These are phyloP conservation scores for Spatulosminthurus flaviceps DNA, from an alignment of 2,888 invertebrate species.

Conservation along the genomic window DNA sequence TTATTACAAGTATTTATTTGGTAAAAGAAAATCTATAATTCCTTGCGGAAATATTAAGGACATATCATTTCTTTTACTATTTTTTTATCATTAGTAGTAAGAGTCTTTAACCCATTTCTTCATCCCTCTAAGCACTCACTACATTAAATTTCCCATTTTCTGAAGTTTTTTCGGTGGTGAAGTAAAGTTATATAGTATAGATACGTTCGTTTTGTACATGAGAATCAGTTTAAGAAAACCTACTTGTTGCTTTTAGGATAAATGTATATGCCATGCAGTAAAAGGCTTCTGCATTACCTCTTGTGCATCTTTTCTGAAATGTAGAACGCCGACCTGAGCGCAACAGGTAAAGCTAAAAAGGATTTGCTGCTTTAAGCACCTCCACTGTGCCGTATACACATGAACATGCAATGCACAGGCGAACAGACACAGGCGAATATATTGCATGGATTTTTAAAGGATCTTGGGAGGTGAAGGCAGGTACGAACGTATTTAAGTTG, in stretches of 20 bases:
- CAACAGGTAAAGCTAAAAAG: conserved; percentile 1
- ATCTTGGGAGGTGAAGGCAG: conserved; percentile 23
- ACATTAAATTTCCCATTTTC: neutral
- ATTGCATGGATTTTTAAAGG: conserved; percentile 27
- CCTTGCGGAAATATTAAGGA: neutral
- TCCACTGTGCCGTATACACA: conserved; percentile 1
- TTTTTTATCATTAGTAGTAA: neutral
- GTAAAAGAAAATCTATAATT: neutral
- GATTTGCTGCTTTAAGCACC: conserved; percentile 10
- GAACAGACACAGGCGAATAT: neutral
- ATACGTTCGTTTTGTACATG: neutral
- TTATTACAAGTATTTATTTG: neutral
- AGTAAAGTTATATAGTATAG: neutral
- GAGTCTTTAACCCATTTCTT: conserved; percentile 5
- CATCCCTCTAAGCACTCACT: neutral
- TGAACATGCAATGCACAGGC: neutral
- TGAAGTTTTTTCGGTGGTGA: neutral
- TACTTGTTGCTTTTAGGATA: neutral
- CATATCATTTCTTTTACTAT: neutral
- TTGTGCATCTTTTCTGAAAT: conserved; percentile 13
- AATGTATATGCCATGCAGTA: neutral
- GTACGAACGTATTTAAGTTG: conserved; percentile 15
- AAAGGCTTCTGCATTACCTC: neutral
- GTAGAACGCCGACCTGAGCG: conserved; percentile 28
- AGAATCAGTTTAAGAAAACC: neutral